Conservation (phyloP, 2,888 invertebrate genomes). For the Dryomyza anilis region DNA sequence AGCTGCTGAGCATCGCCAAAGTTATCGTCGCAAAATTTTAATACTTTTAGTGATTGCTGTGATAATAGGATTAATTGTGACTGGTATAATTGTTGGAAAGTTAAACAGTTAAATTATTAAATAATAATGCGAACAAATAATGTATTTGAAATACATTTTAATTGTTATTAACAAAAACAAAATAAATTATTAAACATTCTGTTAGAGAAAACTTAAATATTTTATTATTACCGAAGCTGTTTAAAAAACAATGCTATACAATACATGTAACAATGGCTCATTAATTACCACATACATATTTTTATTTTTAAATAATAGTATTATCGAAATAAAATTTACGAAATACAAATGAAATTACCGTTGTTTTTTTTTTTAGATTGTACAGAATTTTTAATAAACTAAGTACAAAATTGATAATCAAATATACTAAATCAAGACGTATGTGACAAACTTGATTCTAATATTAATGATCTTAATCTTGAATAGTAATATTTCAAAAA, state of each 20-base stretch:
- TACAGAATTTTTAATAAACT: too few species aligned
- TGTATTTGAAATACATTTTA: slow-evolving; percentile 20
- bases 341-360: too few species aligned
- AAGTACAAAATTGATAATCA: too few species aligned
- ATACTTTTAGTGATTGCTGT: slow-evolving; percentile 72
- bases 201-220: slow-evolving; percentile 1
- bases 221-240: slow-evolving; percentile 10
- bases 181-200: slow-evolving; percentile 2
- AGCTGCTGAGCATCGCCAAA: slow-evolving; percentile 79
- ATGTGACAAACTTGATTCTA: too few species aligned
- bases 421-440: too few species aligned
- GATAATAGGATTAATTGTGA: slow-evolving; percentile 70
- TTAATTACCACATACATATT: too few species aligned
- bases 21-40: slow-evolving; percentile 75
- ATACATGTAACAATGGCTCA: slow-evolving; percentile 14
- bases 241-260: slow-evolving; percentile 14
- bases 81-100: slow-evolving; percentile 70
- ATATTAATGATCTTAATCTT: too few species aligned
- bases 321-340: too few species aligned
- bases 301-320: too few species aligned
- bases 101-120: slow-evolving; percentile 62
- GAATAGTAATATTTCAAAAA: too few species aligned
- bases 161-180: slow-evolving; percentile 25
- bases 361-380: too few species aligned
- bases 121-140: not conserved